Evolutionary conservation across 2,113 vertebrate genomes (phyloP).

Genomic region (Colinus virginianus): DNA sequence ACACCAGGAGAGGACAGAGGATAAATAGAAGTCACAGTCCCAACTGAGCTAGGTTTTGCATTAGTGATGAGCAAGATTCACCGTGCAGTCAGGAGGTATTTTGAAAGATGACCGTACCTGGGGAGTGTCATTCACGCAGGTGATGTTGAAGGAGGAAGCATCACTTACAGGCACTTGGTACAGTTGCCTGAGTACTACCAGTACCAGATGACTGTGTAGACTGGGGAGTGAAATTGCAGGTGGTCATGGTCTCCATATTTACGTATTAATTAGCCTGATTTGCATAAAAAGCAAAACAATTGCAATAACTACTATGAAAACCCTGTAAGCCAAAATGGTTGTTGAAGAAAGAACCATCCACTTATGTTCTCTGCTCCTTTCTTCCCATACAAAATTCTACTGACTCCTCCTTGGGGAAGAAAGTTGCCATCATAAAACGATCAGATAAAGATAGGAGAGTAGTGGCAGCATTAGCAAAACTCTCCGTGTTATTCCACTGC

Average conservation of each 20-base stretch:
- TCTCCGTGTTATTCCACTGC: background rate
- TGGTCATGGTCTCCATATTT: conserved; percentile 21
- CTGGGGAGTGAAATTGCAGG: background rate
- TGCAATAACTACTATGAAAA: background rate
- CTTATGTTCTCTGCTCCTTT: background rate
- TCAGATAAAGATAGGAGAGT: conserved; percentile 42
- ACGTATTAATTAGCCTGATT: conserved; percentile 17
- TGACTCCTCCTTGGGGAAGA: background rate
- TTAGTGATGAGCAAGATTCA: background rate
- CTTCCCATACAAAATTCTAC: conserved; percentile 14
- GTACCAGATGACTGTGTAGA: background rate
- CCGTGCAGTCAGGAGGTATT: background rate
- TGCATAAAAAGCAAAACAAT: conserved; percentile 13
- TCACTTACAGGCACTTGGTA: background rate
- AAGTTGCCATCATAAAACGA: background rate
- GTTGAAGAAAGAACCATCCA: background rate
- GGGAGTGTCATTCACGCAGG: background rate
- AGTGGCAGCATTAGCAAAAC: conserved; percentile 56
- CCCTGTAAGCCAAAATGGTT: background rate
- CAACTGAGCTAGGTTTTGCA: background rate
- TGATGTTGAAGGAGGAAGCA: background rate
- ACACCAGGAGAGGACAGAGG: background rate
- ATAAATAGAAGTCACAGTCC: background rate
- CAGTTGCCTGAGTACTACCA: background rate
- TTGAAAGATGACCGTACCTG: background rate